Conservation (phyloP, 2,113 vertebrate species). For the Plecotus auritus region DNA sequence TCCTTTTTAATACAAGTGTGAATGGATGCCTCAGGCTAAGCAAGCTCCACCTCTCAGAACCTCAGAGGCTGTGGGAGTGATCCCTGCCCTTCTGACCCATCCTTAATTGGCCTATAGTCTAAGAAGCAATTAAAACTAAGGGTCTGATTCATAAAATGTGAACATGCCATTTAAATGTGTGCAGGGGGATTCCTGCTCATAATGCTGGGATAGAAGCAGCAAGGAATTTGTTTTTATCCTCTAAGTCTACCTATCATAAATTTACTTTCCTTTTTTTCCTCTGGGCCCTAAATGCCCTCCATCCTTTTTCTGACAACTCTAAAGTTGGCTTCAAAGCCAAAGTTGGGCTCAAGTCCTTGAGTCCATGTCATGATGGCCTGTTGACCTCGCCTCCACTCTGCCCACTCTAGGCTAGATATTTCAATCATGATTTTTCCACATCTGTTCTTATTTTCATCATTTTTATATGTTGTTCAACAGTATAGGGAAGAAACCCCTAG, state of each 20-base stretch:
- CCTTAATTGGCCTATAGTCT: conserved; percentile 77
- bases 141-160: conserved; percentile 73
- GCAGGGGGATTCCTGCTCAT: neutral
- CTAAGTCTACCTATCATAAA: conserved; percentile 34
- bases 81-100: conserved; percentile 74
- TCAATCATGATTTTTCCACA: neutral
- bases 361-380: no score
- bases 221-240: conserved; percentile 44
- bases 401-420: neutral
- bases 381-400: neutral
- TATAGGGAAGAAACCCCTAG: neutral
- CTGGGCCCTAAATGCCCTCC: conserved; percentile 17
- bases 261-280: conserved; percentile 35
- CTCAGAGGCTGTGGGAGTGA: conserved; percentile 75
- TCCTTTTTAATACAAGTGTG: conserved; percentile 64
- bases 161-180: conserved; percentile 54
- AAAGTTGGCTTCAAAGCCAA: neutral
- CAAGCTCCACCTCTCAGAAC: conserved; percentile 65
- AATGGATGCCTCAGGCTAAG: conserved; percentile 73
- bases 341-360: neutral
- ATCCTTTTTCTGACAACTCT: conserved; percentile 3
- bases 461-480: neutral
- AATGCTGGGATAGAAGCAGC: neutral
- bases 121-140: conserved; percentile 80
- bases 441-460: neutral